Evolutionary conservation across 92 coral and sea anemone species (phyloP), one percentile per base, ranked within the genome.

Genomic region (Bergia puertoricense): DNA sequence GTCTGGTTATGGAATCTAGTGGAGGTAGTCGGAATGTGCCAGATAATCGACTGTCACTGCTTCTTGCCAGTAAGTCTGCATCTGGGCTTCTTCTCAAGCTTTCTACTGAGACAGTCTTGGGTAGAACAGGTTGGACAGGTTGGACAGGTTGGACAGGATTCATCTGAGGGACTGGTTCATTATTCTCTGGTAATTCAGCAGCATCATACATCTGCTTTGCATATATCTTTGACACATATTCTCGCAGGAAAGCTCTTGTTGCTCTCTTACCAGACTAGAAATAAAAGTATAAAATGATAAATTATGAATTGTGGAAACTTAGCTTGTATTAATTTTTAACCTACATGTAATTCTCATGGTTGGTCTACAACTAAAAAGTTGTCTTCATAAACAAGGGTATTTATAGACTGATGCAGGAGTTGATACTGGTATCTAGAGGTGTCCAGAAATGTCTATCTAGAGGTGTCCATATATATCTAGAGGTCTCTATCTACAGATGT

Each of bases 171-270:
- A 7, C 11, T 30, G 1, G 45, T 37, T 71, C 79, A 0, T 84
- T 79, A 69, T 16, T 72, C 16, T 69, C 79, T 22, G 77, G 13
- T 38, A 71, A 39, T 2, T 71, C 88, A n/a, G 91, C 67, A 38
- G 76, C 92, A 40, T 40, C 69, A 43, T 90, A 81, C 81, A 67
- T 69, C 37, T 86, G 81, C 54, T 89, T 91, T 46, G 82, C 85
- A 66, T 80, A 89, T 36, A 80, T 51, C 54, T 90, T 81, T 39
- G 65, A 62, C 40, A 71, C 92, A 86, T 90, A 93, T 65, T 97
- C 99, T 30, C 96, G 95, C 11, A 97, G 95, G 89, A 91, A 97
- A 30, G 99, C 99, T 77, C 96, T 92, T 22, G 99, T 97, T 22
- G 99, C 99, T 88, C 98, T 92, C 81, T 91, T 92, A 22, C 99